Conservation (phyloP, 1,140 invertebrate genomes). For the Bombus confusus region DNA sequence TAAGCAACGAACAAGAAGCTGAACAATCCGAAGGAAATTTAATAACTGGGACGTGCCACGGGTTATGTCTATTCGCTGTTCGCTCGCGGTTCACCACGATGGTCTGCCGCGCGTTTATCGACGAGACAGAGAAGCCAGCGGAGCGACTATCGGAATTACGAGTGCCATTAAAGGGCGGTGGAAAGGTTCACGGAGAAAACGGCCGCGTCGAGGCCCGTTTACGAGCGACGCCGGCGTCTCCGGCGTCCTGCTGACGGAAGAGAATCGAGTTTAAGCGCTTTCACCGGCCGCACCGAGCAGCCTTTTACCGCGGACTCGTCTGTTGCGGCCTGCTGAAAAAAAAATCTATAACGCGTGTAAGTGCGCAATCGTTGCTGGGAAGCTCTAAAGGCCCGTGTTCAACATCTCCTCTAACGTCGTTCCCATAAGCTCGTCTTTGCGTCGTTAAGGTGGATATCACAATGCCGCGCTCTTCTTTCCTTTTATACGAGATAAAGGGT, state of each 20-base stretch:
- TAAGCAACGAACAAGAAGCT: too few species aligned
- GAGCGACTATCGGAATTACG: slow-evolving; percentile 71
- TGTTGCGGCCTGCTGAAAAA: background rate
- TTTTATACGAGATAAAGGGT: background rate
- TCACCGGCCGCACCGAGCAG: slow-evolving; percentile 1
- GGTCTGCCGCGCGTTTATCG: slow-evolving; percentile 34
- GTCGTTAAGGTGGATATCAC: background rate
- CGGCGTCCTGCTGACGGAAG: slow-evolving; percentile 44
- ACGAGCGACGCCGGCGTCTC: slow-evolving; percentile 50
- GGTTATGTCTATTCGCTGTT: background rate
- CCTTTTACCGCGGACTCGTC: background rate
- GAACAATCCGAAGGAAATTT: too few species aligned
- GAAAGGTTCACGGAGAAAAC: slow-evolving; percentile 45
- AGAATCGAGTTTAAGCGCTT: slow-evolving; percentile 47
- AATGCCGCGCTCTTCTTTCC: background rate
- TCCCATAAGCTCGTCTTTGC: background rate
- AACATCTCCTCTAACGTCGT: background rate
- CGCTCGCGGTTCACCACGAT: background rate
- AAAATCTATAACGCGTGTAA: background rate
- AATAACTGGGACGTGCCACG: too few species aligned
- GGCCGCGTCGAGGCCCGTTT: slow-evolving; percentile 53
- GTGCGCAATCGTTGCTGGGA: background rate
- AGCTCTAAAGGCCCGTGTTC: background rate
- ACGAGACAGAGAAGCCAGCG: background rate
- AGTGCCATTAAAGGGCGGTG: slow-evolving; percentile 70